These are phyloP conservation scores for Calliopsis andreniformis DNA, from an alignment of 1,140 invertebrate species.

Conservation along the genomic window DNA sequence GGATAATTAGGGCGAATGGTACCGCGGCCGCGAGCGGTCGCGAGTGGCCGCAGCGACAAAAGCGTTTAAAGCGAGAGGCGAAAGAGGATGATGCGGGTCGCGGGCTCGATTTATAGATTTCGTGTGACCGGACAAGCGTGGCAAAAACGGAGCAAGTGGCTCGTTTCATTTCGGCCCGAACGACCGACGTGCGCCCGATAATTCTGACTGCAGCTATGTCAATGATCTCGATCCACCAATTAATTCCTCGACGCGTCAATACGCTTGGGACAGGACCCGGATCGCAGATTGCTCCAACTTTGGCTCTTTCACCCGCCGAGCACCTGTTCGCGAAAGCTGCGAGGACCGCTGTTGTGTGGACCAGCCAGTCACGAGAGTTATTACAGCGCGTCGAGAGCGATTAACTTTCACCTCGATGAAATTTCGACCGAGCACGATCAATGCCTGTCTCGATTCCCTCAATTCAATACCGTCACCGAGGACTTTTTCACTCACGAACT, in stretches of 20 bases:
- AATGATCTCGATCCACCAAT: slow-evolving; percentile 38
- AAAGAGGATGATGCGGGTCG: not conserved
- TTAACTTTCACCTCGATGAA: slow-evolving; percentile 8
- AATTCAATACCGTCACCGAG: not conserved
- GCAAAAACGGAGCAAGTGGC: not conserved
- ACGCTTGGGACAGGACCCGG: not conserved
- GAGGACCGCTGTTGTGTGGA: not conserved
- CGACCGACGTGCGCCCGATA: not conserved
- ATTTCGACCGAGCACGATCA: not conserved
- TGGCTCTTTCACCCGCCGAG: slow-evolving; percentile 6
- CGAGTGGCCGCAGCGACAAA: too few relatives aligned
- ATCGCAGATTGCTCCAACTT: not conserved
- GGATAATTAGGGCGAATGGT: slow-evolving; percentile 7
- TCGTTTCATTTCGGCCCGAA: not conserved
- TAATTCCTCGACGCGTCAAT: slow-evolving; percentile 41
- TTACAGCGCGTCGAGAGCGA: not conserved
- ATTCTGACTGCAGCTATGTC: slow-evolving; percentile 18
- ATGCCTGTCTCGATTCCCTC: not conserved
- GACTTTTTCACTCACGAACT: too few relatives aligned
- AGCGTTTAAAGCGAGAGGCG: not conserved
- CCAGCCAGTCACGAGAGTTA: not conserved
- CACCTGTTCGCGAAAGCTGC: slow-evolving; percentile 27
- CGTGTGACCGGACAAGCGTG: not conserved
- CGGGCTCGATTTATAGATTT: slow-evolving; percentile 22
- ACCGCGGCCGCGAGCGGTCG: not conserved